A percentile compares a stretch with the other conserved stretches of the same genome.
Evolutionary conservation across 2,797 vertebrate genomes (phyloP).

Genomic region (Premnoplex brunnescens): DNA sequence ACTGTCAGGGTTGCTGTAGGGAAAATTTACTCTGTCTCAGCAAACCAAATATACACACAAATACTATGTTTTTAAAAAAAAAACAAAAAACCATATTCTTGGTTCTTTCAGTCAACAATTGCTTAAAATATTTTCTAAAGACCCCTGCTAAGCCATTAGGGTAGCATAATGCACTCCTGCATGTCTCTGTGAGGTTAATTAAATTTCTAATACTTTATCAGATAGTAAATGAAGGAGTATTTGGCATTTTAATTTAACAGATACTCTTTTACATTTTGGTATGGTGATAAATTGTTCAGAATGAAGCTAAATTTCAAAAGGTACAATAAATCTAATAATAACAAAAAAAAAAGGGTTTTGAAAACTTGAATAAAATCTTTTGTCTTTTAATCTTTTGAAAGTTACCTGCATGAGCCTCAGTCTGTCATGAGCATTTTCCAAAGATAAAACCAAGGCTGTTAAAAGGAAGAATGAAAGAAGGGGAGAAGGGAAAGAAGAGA

Average conservation of each 20-base stretch:
- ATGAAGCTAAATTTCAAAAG: background rate
- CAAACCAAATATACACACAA: background rate
- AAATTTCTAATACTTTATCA: background rate
- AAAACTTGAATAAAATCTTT: background rate
- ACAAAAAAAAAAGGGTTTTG: background rate
- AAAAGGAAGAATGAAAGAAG: background rate
- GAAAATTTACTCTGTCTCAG: background rate
- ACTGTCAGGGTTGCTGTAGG: background rate
- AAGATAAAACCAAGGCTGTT: background rate
- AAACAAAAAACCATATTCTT: background rate
- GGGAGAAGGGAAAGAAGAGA: background rate
- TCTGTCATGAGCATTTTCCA: background rate
- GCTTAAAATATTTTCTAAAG: background rate
- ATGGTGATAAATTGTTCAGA: background rate
- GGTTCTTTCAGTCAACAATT: background rate
- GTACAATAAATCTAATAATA: background rate
- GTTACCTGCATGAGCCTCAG: background rate
- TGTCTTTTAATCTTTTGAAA: background rate
- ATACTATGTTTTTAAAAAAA: background rate
- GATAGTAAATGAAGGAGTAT: background rate
- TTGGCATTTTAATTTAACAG: background rate
- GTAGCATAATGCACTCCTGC: background rate
- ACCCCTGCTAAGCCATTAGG: background rate
- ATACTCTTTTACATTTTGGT: background rate
- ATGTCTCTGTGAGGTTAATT: constrained; percentile 5